Evolutionary conservation across 2,888 invertebrate genomes (phyloP).

Genomic region (Dorcus hopei): DNA sequence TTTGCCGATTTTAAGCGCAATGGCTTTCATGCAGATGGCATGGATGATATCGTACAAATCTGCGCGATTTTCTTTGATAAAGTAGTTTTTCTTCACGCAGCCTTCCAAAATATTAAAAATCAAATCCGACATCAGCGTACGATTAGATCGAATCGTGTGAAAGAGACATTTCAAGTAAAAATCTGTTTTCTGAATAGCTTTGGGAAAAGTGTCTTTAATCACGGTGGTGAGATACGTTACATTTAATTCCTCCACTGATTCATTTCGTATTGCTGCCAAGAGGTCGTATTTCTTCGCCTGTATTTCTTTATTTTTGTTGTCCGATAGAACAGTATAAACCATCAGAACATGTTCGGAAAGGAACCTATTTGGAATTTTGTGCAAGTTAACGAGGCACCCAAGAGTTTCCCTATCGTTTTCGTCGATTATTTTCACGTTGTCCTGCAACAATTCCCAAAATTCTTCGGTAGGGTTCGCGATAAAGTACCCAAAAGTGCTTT

Average conservation of each 20-base stretch:
- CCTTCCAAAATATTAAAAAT: background rate
- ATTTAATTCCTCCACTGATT: background rate
- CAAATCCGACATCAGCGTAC: background rate
- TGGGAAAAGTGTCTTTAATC: constrained; percentile 1
- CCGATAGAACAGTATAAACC: background rate
- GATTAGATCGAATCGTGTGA: background rate
- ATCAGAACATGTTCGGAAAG: background rate
- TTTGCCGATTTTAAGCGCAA: background rate
- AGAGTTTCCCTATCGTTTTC: background rate
- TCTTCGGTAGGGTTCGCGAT: constrained; percentile 11
- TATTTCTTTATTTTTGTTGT: background rate
- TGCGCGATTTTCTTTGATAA: background rate
- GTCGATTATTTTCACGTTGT: background rate
- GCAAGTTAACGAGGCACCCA: background rate
- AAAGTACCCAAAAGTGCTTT: background rate
- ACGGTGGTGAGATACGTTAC: background rate
- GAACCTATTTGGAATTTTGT: background rate
- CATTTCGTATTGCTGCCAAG: background rate
- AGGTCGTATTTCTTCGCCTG: background rate
- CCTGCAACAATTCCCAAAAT: background rate
- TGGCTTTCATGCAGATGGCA: background rate
- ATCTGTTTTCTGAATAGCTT: background rate
- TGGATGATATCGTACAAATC: background rate
- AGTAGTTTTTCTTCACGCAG: background rate
- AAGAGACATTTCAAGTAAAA: constrained; percentile 6